Base-by-base conservation (phyloP, 1,140 invertebrate genomes). In the Nephila pilipes region DNA sequence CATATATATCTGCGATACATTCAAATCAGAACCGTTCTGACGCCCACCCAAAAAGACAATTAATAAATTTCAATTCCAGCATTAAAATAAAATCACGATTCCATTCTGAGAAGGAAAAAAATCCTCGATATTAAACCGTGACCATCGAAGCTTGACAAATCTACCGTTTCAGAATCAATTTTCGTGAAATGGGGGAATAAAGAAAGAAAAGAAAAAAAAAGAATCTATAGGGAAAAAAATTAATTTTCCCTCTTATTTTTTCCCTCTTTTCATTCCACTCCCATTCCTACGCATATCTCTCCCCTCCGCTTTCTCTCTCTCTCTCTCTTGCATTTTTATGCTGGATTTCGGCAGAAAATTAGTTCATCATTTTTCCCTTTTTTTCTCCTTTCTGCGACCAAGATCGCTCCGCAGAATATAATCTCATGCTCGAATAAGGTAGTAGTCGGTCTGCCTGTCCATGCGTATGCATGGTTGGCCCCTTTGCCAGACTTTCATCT, bases 341-440 rank as follows among this genome's bases (percentile, higher is more conserved):
- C 60, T 4, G 60, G 36, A 75, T 89, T 89, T 25, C 65, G 36
- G 54, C 32, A 89, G 87, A 89, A 89, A 89, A 89, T 89, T 89
- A 89, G 87, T 79, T 89, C 87, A 89, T 79, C 65, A 75, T 57
- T 89, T 55, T 65, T 36, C 32, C 58, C 60, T 32, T 6, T 4
- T 38, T 65, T 65, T 25, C n/a, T 46, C 54, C 36, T 46, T 20
- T 18, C 16, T 57, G 14, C 32, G 20, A 29, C 60, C 22, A 14
- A 22, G 32, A n/a, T 65, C 65, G 22, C 55, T 36, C 25, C 16
- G 54, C 12, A 79, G 65, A 75, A 89, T 89, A 89, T 89, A 54
- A 89, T 79, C 65, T 54, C 46, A 89, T 46, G 87, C 87, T 29
- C 55, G 58, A 79, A 46, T 55, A 46, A 38, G 55, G 58, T 8